Evolutionary conservation across 1,140 invertebrate genomes (phyloP).

Genomic region (Plectrocnemia conspersa): DNA sequence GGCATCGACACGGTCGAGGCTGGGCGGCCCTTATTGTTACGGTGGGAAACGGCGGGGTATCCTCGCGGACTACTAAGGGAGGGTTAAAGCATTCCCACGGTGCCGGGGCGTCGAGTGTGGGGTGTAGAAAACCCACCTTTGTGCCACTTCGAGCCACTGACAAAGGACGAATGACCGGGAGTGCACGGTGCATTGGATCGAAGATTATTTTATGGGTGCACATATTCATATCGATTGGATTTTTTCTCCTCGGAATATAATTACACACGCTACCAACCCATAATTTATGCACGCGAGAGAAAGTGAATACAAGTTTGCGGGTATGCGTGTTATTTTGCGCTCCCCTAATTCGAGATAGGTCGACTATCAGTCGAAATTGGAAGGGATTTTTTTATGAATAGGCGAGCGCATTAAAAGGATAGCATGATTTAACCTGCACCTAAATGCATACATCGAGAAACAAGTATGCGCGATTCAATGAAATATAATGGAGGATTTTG

Average conservation of each 20-base stretch:
- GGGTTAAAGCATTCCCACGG: slow-evolving; percentile 16
- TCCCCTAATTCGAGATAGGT: not conserved
- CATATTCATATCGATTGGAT: not conserved
- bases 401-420: slow-evolving; percentile 2
- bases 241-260: not conserved
- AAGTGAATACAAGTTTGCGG: no score
- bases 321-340: no score
- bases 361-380: not conserved
- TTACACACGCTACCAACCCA: no score
- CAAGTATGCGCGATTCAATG: not conserved
- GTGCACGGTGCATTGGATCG: slow-evolving; percentile 1
- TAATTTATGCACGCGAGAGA: no score
- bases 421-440: slow-evolving; percentile 2
- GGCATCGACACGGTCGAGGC: slow-evolving; percentile 19
- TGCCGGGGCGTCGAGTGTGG: slow-evolving; percentile 9
- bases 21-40: slow-evolving; percentile 15
- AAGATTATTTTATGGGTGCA: no score
- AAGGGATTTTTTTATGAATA: not conserved
- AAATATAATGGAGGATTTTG: not conserved
- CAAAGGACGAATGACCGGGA: slow-evolving; percentile 13
- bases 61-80: not conserved
- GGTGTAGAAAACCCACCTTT: slow-evolving; percentile 6
- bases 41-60: slow-evolving; percentile 15
- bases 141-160: not conserved
- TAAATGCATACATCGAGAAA: slow-evolving; percentile 1